Conservation (phyloP, 2,113 vertebrate genomes). For the Suncus etruscus region DNA sequence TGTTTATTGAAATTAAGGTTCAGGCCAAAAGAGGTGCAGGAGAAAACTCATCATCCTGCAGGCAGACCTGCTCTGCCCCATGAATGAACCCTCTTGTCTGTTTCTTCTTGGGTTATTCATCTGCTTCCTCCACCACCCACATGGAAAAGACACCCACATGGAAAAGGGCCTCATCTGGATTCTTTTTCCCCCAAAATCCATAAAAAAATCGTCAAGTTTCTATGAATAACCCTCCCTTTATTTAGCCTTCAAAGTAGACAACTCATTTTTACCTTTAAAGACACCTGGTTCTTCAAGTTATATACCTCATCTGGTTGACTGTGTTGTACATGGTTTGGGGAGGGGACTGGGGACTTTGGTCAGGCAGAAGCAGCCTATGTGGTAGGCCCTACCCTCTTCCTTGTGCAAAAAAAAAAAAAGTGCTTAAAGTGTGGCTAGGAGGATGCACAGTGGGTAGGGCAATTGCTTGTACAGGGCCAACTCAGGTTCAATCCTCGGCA, state of each 20-base stretch:
- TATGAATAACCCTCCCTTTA: not conserved
- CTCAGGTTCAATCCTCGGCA: too few relatives aligned
- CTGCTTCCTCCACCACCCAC: fast-evolving
- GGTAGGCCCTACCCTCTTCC: not conserved
- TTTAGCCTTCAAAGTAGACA: conserved; percentile 18
- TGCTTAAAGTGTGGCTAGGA: too few relatives aligned
- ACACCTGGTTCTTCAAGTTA: too few relatives aligned
- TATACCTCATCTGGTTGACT: not conserved
- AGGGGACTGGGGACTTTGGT: not conserved
- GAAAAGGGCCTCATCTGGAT: not conserved
- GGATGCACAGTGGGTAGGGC: too few relatives aligned
- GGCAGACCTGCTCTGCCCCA: not conserved
- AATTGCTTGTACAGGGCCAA: too few relatives aligned
- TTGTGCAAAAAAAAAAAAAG: too few relatives aligned
- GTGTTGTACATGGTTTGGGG: not conserved
- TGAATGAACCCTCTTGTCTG: fast-evolving
- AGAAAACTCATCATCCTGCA: not conserved
- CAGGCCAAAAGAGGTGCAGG: not conserved
- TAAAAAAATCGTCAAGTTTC: not conserved
- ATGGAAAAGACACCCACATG: not conserved
- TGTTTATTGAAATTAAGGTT: not conserved
- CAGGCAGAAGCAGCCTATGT: not conserved
- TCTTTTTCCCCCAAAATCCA: not conserved
- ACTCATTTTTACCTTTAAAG: not conserved
- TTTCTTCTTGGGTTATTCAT: not conserved